Evolutionary conservation across 1,140 invertebrate genomes (phyloP).

Genomic region (Trachymyrmex septentrionalis): DNA sequence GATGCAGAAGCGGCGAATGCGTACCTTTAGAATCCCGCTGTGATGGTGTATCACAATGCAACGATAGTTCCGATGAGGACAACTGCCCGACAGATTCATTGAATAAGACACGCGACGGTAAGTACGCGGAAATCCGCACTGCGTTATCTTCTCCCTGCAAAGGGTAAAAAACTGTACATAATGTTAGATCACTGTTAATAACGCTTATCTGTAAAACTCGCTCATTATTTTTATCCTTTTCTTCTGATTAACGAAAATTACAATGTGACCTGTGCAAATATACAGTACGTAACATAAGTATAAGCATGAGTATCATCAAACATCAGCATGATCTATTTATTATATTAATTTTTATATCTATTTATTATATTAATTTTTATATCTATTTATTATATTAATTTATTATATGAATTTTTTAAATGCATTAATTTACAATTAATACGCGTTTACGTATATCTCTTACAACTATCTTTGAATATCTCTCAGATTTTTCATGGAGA

Average conservation of each 20-base stretch:
- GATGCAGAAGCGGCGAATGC: conserved; percentile 86
- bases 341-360: too few relatives aligned
- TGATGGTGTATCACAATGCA: conserved; percentile 86
- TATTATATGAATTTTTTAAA: neutral
- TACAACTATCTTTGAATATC: neutral
- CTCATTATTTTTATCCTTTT: neutral
- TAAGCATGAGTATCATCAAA: conserved; percentile 6
- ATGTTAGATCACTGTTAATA: neutral
- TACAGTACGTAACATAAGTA: conserved; percentile 18
- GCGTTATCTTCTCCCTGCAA: neutral
- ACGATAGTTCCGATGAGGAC: conserved; percentile 86
- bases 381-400: too few relatives aligned
- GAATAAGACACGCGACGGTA: neutral
- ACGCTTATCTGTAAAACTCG: neutral
- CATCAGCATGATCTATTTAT: neutral
- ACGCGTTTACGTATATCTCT: neutral
- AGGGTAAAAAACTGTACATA: neutral
- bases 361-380: too few relatives aligned
- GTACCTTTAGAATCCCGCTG: conserved; percentile 86
- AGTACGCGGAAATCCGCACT: conserved; percentile 31
- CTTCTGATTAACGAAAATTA: conserved; percentile 18
- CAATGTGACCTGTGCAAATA: neutral
- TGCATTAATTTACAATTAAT: neutral
- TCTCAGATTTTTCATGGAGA: conserved; percentile 6
- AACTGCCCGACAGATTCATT: conserved; percentile 76